A percentile compares a stretch with the other conserved stretches of the same genome.
These are phyloP conservation scores for Sander vitreus DNA, from an alignment of 2,113 vertebrate genomes.

Conservation along the genomic window DNA sequence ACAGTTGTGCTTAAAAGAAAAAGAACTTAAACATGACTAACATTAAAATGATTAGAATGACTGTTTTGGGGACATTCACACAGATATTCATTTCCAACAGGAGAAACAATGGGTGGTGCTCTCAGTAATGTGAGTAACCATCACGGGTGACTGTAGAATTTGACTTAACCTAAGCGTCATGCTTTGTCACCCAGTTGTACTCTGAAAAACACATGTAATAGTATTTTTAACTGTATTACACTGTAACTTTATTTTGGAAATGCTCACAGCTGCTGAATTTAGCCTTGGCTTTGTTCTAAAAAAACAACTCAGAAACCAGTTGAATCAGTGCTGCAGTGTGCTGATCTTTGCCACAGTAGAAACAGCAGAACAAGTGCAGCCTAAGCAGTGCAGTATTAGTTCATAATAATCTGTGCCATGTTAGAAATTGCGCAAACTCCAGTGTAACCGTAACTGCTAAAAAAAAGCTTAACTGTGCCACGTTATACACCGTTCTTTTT, in stretches of 20 bases:
- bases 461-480: slow-evolving; percentile 23
- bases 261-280: slow-evolving; percentile 37
- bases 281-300: slow-evolving; percentile 34
- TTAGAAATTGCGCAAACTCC: slow-evolving; percentile 17
- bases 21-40: not conserved
- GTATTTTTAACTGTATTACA: slow-evolving; percentile 31
- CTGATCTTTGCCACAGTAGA: slow-evolving; percentile 14
- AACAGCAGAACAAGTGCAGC: slow-evolving; percentile 10
- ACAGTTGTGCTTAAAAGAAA: not conserved
- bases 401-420: slow-evolving; percentile 42
- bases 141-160: not conserved
- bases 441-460: slow-evolving; percentile 23
- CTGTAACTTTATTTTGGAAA: slow-evolving; percentile 22
- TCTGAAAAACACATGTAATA: slow-evolving; percentile 20
- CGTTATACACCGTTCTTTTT: not conserved
- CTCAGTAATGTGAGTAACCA: not conserved
- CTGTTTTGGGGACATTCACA: not conserved
- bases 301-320: not conserved
- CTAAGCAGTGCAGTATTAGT: slow-evolving; percentile 46
- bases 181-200: not conserved
- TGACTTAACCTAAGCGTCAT: not conserved
- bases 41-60: not conserved
- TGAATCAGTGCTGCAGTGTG: slow-evolving; percentile 34
- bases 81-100: not conserved
- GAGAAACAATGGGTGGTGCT: not conserved